Base-by-base conservation (phyloP, 2,113 vertebrate genomes). In the Ceratotherium simum region DNA sequence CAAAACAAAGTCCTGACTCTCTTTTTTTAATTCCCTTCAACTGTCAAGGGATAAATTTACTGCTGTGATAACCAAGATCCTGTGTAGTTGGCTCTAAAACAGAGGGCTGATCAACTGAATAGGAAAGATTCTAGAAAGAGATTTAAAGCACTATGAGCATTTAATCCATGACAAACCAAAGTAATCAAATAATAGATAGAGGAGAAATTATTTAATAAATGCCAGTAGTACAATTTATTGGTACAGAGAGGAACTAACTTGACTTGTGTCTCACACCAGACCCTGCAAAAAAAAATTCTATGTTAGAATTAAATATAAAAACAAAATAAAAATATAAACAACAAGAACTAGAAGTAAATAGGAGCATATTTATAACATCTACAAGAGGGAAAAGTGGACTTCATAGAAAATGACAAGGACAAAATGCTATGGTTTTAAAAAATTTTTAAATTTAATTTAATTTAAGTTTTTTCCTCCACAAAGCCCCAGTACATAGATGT, bases 271-370 rank as follows among this genome's bases (percentile, higher is more conserved):
- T 82, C 75, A 72, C 17, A 67, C 27, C 36, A 67, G 33, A 90
- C 51, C n/a, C 29, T 69, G 46, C 1, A 11, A 67, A 48, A 51
- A 29, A n/a, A 39, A 29, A 36, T 64, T 81, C 75, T 27, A 46
- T 13, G 18, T 83, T 60, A 51, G 46, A 48, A 36, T 93, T 93
- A 93, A 78, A 58, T 51, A n/a, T 27, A 90, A 81, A 78, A 87
- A 51, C 54, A 83, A 80, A 91, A 46, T 23, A 91, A 87, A 80
- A 83, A 86, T 33, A 54, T 29, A 51, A 54, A 65, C 10, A 78
- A 84, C 5, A 85, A 91, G 23, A 83, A 70, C 33, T 72, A 10
- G 82, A 36, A 86, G 78, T 79, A 96, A 91, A 58, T n/a, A 83
- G 54, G 82, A 72, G 18, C 18, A 11, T 88, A 72, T 65, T 72